phyloP scores from a whole-genome alignment of 2,113 vertebrate species.

The pig (Sus scrofa) region DNA sequence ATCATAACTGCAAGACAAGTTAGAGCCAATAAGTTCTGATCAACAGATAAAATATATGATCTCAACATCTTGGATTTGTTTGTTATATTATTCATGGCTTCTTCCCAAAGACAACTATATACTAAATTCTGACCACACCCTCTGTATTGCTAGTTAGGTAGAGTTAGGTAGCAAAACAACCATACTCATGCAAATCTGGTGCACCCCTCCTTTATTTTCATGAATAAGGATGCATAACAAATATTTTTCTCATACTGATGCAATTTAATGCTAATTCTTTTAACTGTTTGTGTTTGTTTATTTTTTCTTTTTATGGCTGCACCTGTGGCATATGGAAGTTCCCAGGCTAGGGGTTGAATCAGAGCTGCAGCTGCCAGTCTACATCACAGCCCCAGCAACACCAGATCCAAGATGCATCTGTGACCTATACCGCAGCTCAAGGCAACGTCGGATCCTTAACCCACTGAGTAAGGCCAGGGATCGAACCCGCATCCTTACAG shows the following conservation, averaged over 20 bases:
- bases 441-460: too few relatives aligned
- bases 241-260: background rate
- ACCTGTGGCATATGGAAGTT: too few relatives aligned
- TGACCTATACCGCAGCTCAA: too few relatives aligned
- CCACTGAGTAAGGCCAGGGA: too few relatives aligned
- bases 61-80: constrained; percentile 41
- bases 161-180: constrained; percentile 27
- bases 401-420: too few relatives aligned
- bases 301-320: too few relatives aligned
- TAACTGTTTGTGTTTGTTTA: background rate
- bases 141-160: background rate
- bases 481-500: too few relatives aligned
- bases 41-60: background rate
- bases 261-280: constrained; percentile 35
- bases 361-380: too few relatives aligned
- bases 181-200: background rate
- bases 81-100: constrained; percentile 49
- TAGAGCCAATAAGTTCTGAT: constrained; percentile 3
- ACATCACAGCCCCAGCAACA: too few relatives aligned
- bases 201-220: background rate
- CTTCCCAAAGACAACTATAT: constrained; percentile 5
- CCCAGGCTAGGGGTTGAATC: too few relatives aligned
- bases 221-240: background rate
- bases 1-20: background rate
- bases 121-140: constrained; percentile 7